Percentiles rank a stretch among this genome's conserved stretches.
phyloP scores from a whole-genome alignment of 2,113 vertebrate species.

The Dascyllus trimaculatus region DNA sequence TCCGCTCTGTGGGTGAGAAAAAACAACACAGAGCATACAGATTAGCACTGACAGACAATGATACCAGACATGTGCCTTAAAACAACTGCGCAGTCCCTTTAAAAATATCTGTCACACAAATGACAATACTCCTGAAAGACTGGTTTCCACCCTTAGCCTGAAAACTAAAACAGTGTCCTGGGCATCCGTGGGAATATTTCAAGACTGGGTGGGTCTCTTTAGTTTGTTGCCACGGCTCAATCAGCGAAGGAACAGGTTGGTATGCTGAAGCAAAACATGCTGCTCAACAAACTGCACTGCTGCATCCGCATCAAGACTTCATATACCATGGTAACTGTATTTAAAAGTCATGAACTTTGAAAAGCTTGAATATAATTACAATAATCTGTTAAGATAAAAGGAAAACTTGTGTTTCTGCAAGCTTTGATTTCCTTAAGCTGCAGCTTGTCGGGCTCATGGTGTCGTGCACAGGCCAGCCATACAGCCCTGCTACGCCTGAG shows the following conservation, averaged over 20 bases:
- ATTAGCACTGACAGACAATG: constrained; percentile 48
- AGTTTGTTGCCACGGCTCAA: constrained; percentile 29
- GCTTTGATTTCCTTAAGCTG: constrained; percentile 21
- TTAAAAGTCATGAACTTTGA: too few relatives aligned
- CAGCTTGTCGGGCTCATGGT: constrained; percentile 22
- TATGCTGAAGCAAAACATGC: constrained; percentile 17
- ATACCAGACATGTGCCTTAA: not conserved
- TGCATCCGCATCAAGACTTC: not conserved
- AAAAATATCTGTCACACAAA: constrained; percentile 26
- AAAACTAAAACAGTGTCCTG: not conserved
- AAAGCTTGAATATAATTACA: too few relatives aligned
- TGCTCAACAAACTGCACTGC: not conserved
- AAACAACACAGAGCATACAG: constrained; percentile 56
- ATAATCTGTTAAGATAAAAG: too few relatives aligned
- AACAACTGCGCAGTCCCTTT: not conserved
- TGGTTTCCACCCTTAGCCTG: constrained; percentile 9
- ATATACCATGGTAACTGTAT: too few relatives aligned
- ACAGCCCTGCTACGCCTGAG: constrained; percentile 44
- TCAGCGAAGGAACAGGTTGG: constrained; percentile 5
- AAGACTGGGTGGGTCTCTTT: constrained; percentile 25
- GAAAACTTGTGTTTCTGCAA: not conserved
- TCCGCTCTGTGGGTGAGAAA: constrained; percentile 91
- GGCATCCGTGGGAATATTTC: constrained; percentile 31
- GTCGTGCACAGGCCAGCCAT: constrained; percentile 10
- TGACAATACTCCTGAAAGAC: constrained; percentile 10